Evolutionary conservation across 2,113 vertebrate genomes (phyloP), one percentile per base, ranked within the genome.

Genomic region (Urocolius indicus): DNA sequence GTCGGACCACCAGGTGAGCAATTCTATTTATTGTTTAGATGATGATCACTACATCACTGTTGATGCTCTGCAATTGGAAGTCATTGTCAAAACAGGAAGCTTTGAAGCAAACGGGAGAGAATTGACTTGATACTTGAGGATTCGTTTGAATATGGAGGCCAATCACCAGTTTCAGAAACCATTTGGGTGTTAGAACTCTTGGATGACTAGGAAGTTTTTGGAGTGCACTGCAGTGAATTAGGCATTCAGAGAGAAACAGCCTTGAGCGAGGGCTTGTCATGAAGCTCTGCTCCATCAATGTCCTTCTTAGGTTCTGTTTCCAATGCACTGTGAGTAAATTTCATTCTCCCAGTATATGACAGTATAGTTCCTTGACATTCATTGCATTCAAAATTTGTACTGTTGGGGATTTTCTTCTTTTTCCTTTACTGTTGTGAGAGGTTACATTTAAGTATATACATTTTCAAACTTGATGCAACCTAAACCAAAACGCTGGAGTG

Each of bases 11-110:
- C 36, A 38, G 18, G 27, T 69, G n/a, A 59, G 34, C 41, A 38
- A 27, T 67, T 84, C 73, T 54, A 1, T 14, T 29, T 24, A 21
- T 36, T 69, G 11, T 49, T 84, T 27, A 34, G 52, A 13, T 54
- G 36, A 11, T 78, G 55, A 23, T 58, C 30, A 4, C 27, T 1
- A 1, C 36, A 3, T 0, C 22, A 9, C 30, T 26, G 13, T 30
- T 52, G 36, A 4, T 45, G n/a, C 65, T 72, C 48, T 72, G 69
- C 24, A 84, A 49, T 10, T 10, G 46, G 43, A 32, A 52, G 29
- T 30, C 84, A 66, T 26, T 54, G 12, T 20, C 61, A 41, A 58
- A 90, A 67, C 34, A 41, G 66, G 20, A 71, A 34, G 3, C 61
- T 95, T 43, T 48, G 58, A 83, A 78, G 80, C 41, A 84, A 71